A percentile compares a stretch with the other conserved stretches of the same genome.
Conservation (phyloP, 2,888 invertebrate species). For the Ethmia dodecea region DNA sequence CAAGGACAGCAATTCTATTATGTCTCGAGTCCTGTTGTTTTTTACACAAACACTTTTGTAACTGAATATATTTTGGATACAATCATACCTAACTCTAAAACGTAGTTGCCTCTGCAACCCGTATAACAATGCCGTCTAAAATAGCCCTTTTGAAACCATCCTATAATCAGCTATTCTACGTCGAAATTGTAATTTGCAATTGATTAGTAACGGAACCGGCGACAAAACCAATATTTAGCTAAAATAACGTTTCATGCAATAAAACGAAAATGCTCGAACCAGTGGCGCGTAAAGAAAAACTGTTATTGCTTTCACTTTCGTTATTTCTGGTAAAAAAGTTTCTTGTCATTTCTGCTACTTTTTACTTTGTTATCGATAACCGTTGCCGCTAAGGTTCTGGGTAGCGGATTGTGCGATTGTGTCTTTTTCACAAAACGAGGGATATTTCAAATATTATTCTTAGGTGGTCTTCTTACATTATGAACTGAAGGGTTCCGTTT, state of each 20-base stretch:
- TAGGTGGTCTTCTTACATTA: too few relatives aligned
- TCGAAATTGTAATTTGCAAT: conserved; percentile 9
- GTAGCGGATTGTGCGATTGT: too few relatives aligned
- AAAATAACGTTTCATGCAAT: conserved; percentile 27
- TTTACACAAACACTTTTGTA: too few relatives aligned
- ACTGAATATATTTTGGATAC: too few relatives aligned
- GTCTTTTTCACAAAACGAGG: too few relatives aligned
- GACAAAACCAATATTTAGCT: conserved; percentile 46
- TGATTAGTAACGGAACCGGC: conserved; percentile 34
- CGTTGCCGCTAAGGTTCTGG: too few relatives aligned
- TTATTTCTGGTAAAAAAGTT: conserved; percentile 35
- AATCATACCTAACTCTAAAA: too few relatives aligned
- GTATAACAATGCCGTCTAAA: conserved; percentile 1
- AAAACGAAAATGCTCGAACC: conserved; percentile 26
- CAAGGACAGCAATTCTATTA: too few relatives aligned
- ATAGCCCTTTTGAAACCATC: conserved; percentile 2
- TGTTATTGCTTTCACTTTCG: conserved; percentile 47
- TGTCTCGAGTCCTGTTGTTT: too few relatives aligned
- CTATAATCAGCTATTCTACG: conserved; percentile 7
- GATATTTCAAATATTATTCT: too few relatives aligned
- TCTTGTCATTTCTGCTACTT: conserved; percentile 23
- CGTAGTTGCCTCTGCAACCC: too few relatives aligned
- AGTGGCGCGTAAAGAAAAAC: conserved; percentile 38
- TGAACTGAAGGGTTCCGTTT: too few relatives aligned
- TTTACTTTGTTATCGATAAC: conserved; percentile 10